Percentiles rank a stretch among this genome's conserved stretches.
Evolutionary conservation across 2,797 vertebrate species (phyloP).

Genomic region (Allobates femoralis): DNA sequence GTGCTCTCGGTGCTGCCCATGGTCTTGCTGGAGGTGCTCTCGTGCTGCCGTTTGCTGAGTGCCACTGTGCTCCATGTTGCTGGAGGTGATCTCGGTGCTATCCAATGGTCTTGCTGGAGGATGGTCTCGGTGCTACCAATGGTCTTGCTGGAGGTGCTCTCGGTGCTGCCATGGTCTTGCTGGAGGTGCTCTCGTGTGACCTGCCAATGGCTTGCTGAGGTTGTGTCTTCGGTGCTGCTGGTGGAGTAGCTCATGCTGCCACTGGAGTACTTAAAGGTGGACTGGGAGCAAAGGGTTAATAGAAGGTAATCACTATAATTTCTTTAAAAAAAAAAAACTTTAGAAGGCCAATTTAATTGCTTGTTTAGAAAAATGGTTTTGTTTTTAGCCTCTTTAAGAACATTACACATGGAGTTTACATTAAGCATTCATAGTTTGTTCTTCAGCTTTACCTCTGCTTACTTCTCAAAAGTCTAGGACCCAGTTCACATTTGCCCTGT

Average conservation of each 20-base stretch:
- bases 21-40: neutral
- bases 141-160: neutral
- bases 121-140: neutral
- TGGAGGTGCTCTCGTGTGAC: too few relatives aligned
- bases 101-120: neutral
- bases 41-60: too few relatives aligned
- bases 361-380: neutral
- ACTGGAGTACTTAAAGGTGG: neutral
- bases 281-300: neutral
- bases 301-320: neutral
- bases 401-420: neutral
- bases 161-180: too few relatives aligned
- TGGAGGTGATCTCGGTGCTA: too few relatives aligned
- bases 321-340: neutral
- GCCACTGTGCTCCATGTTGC: too few relatives aligned
- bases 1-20: neutral
- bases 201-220: neutral
- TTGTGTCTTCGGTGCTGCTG: neutral
- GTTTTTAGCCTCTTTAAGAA: neutral
- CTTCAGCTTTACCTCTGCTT: neutral
- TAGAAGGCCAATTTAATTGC: neutral
- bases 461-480: neutral
- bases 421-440: neutral
- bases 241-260: neutral
- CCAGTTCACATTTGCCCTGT: too few relatives aligned